Base-by-base conservation (phyloP, 2,888 invertebrate genomes). In the Sarcophaga carnaria region DNA sequence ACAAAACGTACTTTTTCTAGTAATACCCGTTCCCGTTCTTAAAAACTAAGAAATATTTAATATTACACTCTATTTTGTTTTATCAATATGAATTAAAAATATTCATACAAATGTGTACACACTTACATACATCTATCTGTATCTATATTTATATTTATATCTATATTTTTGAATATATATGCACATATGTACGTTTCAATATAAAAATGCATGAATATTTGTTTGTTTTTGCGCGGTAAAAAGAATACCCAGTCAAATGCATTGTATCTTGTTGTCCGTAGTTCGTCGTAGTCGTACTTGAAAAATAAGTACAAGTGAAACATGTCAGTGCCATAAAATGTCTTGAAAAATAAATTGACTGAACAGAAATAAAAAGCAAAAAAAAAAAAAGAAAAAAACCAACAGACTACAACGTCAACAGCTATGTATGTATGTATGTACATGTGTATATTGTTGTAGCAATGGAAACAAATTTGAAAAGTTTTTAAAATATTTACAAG, bases 401-500 rank as follows among this genome's bases (percentile, higher is more conserved):
- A 37, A 37, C 2, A 37, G 37, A 37, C 37, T 37, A 37, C 37
- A 37, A 37, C 37, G 37, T 8, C 37, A 37, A 37, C 1, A 27
- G 37, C 37, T 37, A 27, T 27, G 27, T 27, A 27, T 27, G 27
- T 27, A 27, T 22, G 22, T 4, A 37, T 37, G 37, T 37, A 37
- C 37, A 27, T 27, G 4, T 6, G 6, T 37, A 37, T 37, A 37
- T 10, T 37, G 37, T 22, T 20, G 72, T 60, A 83, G 66, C 54
- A 47, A 49, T 81, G 22, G 71, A 63, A 81, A 70, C 45, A 47
- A 60, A 78, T 69, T 81, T 70, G 45, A 75, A 72, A 54, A 71
- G 63, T 87, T 82, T 71, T 72, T 84, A 60, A 79, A 87, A 84
- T 80, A 82, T 87, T 87, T 87, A 84, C 82, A 82, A 77, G 49